Evolutionary conservation across 1,140 invertebrate genomes (phyloP).

Genomic region (Drosophila mauritiana): DNA sequence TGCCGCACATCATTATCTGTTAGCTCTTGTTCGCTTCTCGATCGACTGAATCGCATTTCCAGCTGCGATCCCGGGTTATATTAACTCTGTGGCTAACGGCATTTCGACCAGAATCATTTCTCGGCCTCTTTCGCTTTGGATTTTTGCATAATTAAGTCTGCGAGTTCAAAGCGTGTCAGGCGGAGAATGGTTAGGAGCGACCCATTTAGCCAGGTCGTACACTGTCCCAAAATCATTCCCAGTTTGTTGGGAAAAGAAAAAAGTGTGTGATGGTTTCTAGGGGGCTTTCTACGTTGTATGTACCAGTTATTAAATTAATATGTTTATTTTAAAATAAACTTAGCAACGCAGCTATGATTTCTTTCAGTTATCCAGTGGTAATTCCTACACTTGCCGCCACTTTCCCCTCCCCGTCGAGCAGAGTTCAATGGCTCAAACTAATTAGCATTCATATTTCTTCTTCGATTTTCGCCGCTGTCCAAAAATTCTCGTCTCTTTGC

Average conservation of each 20-base stretch:
- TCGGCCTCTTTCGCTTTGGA: constrained; percentile 15
- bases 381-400: background rate
- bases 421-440: constrained; percentile 57
- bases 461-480: constrained; percentile 36
- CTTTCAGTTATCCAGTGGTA: constrained; percentile 6
- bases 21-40: constrained; percentile 20
- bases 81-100: constrained; percentile 54
- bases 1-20: constrained; percentile 35
- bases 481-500: constrained; percentile 23
- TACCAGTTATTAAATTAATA: too few relatives aligned
- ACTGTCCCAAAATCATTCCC: background rate
- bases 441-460: constrained; percentile 46
- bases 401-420: constrained; percentile 7
- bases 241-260: too few relatives aligned
- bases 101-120: constrained; percentile 9
- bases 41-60: constrained; percentile 49
- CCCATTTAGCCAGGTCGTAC: constrained; percentile 30
- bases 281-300: too few relatives aligned
- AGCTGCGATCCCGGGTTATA: constrained; percentile 35
- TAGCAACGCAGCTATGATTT: background rate
- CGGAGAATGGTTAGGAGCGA: constrained; percentile 24
- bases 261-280: too few relatives aligned
- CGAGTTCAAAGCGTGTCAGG: constrained; percentile 53
- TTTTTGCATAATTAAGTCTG: constrained; percentile 58
- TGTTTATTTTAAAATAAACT: too few relatives aligned